Evolutionary conservation across 2,888 invertebrate genomes (phyloP).

Genomic region (Epistrophella euchroma): DNA sequence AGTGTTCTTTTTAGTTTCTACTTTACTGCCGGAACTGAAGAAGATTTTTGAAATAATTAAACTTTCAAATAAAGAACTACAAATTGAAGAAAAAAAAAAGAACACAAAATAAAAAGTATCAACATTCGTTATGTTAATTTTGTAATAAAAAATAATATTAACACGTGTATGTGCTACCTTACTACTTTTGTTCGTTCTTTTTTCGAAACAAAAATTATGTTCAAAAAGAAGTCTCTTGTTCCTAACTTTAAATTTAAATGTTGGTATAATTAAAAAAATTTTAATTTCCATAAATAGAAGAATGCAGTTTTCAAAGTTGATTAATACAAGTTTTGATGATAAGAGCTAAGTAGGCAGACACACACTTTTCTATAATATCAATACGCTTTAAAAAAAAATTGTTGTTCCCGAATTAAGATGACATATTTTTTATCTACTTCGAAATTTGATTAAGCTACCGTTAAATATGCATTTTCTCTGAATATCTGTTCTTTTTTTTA

Average conservation of each 20-base stretch:
- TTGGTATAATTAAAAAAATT: not conserved
- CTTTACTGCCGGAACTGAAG: constrained; percentile 42
- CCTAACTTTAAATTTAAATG: not conserved
- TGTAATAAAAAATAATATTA: constrained; percentile 9
- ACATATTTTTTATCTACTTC: not conserved
- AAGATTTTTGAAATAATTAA: constrained; percentile 12
- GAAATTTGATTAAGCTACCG: not conserved
- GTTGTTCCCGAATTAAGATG: not conserved
- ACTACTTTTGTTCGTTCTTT: constrained; percentile 15
- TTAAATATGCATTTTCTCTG: constrained; percentile 10
- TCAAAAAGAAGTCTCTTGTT: not conserved
- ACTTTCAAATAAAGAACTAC: not conserved
- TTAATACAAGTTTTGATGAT: not conserved
- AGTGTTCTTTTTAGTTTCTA: constrained; percentile 13
- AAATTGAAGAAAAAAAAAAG: not conserved
- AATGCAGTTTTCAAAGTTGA: constrained; percentile 1
- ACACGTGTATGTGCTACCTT: not conserved
- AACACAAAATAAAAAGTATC: not conserved
- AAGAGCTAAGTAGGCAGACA: not conserved
- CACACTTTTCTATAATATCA: constrained; percentile 7
- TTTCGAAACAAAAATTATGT: not conserved
- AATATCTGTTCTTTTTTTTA: not conserved
- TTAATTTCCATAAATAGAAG: constrained; percentile 11
- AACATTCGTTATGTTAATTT: constrained; percentile 15
- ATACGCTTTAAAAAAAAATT: not conserved